Percentiles rank a stretch among this genome's conserved stretches.
Evolutionary conservation across 1,140 invertebrate genomes (phyloP).

Genomic region (Conus ventricosus): DNA sequence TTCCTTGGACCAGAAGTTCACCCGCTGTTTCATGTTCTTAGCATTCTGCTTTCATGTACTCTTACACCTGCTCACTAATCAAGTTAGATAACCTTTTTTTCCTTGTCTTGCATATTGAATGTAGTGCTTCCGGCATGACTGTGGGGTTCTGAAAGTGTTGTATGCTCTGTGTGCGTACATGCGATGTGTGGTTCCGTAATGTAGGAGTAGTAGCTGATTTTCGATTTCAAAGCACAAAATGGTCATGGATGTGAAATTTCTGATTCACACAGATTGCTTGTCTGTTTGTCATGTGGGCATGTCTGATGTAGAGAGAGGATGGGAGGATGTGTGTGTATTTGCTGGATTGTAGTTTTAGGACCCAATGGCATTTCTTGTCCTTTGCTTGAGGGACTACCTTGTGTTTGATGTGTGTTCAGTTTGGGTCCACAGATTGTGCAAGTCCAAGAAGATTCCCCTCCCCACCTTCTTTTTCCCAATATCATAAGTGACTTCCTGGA

Average conservation of each 20-base stretch:
- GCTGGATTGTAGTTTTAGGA: not conserved
- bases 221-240: not conserved
- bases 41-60: not conserved
- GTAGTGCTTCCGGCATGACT: not conserved
- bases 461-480: not conserved
- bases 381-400: not conserved
- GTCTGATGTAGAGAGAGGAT: not conserved
- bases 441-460: not conserved
- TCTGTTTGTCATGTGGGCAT: not conserved
- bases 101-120: not conserved
- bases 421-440: not conserved
- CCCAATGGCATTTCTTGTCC: not conserved
- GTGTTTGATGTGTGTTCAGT: not conserved
- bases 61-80: conserved; percentile 19
- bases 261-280: not conserved
- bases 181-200: no score
- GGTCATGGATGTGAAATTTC: not conserved
- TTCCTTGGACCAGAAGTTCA: not conserved
- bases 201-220: no score
- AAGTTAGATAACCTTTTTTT: not conserved
- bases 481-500: no score
- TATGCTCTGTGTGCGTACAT: not conserved
- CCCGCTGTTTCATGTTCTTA: not conserved
- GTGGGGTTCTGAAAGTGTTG: not conserved
- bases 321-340: not conserved